These are phyloP conservation scores for Melanerpes aurifrons DNA, from an alignment of 2,113 vertebrate genomes.

Conservation along the genomic window DNA sequence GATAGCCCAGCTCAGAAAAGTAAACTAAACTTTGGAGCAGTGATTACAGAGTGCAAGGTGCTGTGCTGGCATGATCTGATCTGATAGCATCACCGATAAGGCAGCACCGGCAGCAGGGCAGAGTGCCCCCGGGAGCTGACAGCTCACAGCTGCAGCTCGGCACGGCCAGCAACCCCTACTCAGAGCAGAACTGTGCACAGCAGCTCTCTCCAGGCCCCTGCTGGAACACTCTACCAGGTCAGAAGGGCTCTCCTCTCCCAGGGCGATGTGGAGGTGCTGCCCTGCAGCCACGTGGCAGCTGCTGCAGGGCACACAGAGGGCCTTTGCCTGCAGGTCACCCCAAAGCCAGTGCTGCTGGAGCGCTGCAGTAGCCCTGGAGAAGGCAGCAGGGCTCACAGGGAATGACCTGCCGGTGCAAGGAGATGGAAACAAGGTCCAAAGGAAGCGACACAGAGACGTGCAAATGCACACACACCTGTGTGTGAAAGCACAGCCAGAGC, in stretches of 20 bases:
- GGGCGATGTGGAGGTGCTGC: conserved; percentile 42
- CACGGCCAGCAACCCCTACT: neutral
- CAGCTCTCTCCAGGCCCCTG: too few relatives aligned
- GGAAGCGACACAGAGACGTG: too few relatives aligned
- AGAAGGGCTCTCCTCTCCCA: neutral
- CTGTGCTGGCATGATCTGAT: conserved; percentile 38
- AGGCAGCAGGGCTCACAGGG: too few relatives aligned
- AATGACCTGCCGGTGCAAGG: too few relatives aligned
- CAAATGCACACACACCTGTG: too few relatives aligned
- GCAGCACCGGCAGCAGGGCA: neutral
- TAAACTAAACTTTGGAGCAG: conserved; percentile 34
- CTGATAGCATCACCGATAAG: neutral
- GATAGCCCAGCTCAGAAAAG: neutral
- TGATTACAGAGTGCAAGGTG: conserved; percentile 32
- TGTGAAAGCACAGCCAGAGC: too few relatives aligned
- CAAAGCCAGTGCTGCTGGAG: conserved; percentile 73
- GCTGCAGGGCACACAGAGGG: conserved; percentile 74
- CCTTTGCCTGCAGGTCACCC: conserved; percentile 76
- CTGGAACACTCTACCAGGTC: neutral
- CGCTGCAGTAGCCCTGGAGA: neutral
- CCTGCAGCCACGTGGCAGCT: conserved; percentile 65
- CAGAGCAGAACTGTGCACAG: neutral
- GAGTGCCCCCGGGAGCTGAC: neutral
- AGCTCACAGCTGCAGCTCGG: neutral
- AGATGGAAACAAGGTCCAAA: too few relatives aligned